phyloP scores from a whole-genome alignment of 2,888 invertebrate species.

The Sturmia bella region DNA sequence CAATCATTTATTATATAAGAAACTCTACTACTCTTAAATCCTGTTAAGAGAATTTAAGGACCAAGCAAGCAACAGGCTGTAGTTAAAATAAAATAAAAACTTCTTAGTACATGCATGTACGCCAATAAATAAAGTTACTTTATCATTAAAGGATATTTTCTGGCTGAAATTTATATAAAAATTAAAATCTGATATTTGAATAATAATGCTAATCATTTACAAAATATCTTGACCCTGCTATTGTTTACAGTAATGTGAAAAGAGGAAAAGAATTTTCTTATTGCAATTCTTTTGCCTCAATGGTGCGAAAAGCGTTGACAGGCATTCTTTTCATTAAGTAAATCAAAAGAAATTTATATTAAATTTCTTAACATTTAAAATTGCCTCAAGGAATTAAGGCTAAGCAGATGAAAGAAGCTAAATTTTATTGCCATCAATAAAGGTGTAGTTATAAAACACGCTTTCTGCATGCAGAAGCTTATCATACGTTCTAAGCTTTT shows the following conservation, averaged over 20 bases:
- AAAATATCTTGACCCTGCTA: conserved; percentile 1
- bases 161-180: too few species aligned
- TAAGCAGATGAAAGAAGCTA: background rate
- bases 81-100: background rate
- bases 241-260: background rate
- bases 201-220: background rate
- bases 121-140: background rate
- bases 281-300: background rate
- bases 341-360: conserved; percentile 17
- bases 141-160: too few species aligned
- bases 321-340: conserved; percentile 11
- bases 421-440: background rate
- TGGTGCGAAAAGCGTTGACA: background rate
- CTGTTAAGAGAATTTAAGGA: background rate
- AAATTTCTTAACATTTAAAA: conserved; percentile 12
- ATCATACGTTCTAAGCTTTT: background rate
- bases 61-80: conserved; percentile 63
- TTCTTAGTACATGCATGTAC: too few species aligned
- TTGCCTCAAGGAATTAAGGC: background rate
- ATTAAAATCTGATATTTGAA: background rate
- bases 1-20: background rate
- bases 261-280: too few species aligned
- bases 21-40: conserved; percentile 46
- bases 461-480: too few species aligned
- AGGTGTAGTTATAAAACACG: background rate